Conservation (phyloP, 2,113 vertebrate genomes). For the Pseudorasbora parva region DNA sequence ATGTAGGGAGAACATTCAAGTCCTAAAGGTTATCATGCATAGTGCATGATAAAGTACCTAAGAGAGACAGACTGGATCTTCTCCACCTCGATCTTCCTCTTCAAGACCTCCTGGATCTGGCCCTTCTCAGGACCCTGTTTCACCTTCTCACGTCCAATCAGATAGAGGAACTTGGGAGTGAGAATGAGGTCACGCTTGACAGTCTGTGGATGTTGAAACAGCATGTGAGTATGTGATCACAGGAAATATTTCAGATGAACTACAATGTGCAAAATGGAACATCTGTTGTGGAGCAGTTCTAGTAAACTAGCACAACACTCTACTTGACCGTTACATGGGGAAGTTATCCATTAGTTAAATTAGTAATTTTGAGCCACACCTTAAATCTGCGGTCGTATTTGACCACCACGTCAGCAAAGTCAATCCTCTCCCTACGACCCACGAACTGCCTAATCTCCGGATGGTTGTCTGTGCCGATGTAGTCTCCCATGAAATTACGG, state of each 20-base stretch:
- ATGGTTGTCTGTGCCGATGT: slow-evolving; percentile 79
- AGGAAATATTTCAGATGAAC: background rate
- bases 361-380: slow-evolving; percentile 62
- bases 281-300: background rate
- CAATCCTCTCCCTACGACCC: slow-evolving; percentile 81
- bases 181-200: slow-evolving; percentile 83
- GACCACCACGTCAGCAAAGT: slow-evolving; percentile 80
- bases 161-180: slow-evolving; percentile 80
- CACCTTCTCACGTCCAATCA: slow-evolving; percentile 85
- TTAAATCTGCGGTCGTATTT: slow-evolving; percentile 85
- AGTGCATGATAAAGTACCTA: slow-evolving; percentile 68
- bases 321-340: too few species aligned
- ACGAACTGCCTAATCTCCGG: slow-evolving; percentile 82
- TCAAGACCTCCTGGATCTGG: slow-evolving; percentile 80
- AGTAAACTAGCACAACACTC: background rate
- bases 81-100: slow-evolving; percentile 80
- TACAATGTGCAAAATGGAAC: background rate
- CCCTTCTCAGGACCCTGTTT: slow-evolving; percentile 85
- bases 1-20: background rate
- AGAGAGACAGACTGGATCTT: slow-evolving; percentile 81
- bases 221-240: slow-evolving; percentile 21
- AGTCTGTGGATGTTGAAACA: slow-evolving; percentile 61
- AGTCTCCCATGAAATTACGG: slow-evolving; percentile 84
- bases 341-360: background rate
- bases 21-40: background rate